Base-by-base conservation (phyloP, 2,888 invertebrate species). In the Eupithecia insigniata region DNA sequence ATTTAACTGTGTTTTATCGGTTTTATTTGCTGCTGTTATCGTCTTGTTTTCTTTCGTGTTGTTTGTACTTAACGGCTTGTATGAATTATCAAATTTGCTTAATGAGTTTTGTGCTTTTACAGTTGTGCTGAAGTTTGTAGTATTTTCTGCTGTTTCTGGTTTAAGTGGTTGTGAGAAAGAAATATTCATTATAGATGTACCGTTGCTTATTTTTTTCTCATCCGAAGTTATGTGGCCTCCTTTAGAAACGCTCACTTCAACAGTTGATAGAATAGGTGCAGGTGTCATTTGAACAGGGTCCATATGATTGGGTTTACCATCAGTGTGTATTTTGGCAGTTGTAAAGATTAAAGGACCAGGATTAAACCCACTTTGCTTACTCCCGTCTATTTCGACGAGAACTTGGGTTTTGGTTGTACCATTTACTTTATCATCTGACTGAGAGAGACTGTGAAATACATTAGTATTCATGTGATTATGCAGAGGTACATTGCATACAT, bases 301-400 rank as follows among this genome's bases (percentile, higher is more conserved):
- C 88, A 91, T 90, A 26, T 87, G 81, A 77, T 88, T 90, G 32
- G 83, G 83, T 85, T 90, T 90, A 60, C 84, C 86, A 76, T 92
- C 90, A 2, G 88, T 84, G 69, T 93, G 92, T 79, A 93, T 94
- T 88, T 93, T 94, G 10, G 94, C 94, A n/a, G 92, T 93, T 28
- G 93, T 94, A 78, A 94, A 93, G 78, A 94, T 93, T 75, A 93
- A 80, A 32, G 93, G 89, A 78, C 87, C 89, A 28, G 90, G 84
- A 74, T 71, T 89, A 72, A 85, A 89, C 55, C 78, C 79, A 58
- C 81, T 81, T 43, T 84, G 79, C 74, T 89, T 91, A 75, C 81
- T 83, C 66, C 82, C 84, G 73, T 90, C 90, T 70, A 93, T 88
- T 82, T 92, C 91, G 64, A 92, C 87, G 51, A 92, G 85, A 73